Conservation (phyloP, 53 echinoderm and acorn worm species). For the Holothuria scabra region DNA sequence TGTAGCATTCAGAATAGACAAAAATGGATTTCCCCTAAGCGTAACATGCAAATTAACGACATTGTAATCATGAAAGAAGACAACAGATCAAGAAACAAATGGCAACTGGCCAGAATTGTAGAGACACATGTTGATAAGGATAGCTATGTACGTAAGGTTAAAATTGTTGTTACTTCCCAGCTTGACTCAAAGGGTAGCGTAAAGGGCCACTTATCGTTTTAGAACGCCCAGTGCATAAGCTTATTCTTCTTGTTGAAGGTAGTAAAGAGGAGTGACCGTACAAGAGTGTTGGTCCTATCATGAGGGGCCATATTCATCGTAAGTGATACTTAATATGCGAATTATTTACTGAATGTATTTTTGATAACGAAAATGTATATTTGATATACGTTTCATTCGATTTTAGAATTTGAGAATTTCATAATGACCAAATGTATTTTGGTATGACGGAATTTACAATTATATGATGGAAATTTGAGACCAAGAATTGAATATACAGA, state of each 20-base stretch:
- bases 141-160: constrained; percentile 37
- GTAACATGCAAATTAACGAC: constrained; percentile 53
- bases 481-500: too few species aligned
- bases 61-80: constrained; percentile 58
- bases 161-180: constrained; percentile 6
- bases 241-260: not conserved
- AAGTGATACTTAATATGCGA: not conserved
- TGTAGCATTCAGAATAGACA: too few species aligned
- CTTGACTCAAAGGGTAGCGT: too few species aligned
- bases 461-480: too few species aligned
- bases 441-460: too few species aligned
- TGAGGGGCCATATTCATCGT: not conserved
- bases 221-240: too few species aligned
- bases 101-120: constrained; percentile 54
- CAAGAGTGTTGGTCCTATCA: constrained; percentile 6
- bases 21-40: constrained; percentile 51
- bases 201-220: too few species aligned
- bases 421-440: too few species aligned
- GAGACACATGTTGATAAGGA: constrained; percentile 13
- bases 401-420: too few species aligned
- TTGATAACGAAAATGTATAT: not conserved
- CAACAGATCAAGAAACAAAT: constrained; percentile 48
- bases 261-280: not conserved
- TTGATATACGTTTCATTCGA: too few species aligned
- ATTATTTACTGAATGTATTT: not conserved